These are phyloP conservation scores for Bettongia penicillata DNA, from an alignment of 2,113 vertebrate species.

Conservation along the genomic window DNA sequence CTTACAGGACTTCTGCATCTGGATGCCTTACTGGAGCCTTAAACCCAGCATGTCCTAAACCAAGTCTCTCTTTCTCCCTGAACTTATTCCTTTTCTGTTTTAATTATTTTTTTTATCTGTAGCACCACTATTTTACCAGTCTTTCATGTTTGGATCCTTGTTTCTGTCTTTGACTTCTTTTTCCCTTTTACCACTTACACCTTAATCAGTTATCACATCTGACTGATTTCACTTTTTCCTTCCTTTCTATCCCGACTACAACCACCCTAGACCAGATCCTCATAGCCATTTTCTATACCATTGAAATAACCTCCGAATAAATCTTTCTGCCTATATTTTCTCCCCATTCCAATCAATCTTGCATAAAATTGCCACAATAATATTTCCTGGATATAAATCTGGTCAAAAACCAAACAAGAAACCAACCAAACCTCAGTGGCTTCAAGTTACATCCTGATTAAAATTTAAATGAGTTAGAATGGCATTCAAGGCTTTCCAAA, in stretches of 20 bases:
- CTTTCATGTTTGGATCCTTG: background rate
- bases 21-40: background rate
- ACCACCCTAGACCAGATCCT: background rate
- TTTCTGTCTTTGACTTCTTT: background rate
- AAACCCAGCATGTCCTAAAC: background rate
- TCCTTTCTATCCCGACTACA: background rate
- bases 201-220: background rate
- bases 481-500: background rate
- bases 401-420: background rate
- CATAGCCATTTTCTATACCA: background rate
- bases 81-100: background rate
- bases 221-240: background rate
- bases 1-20: background rate
- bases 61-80: background rate
- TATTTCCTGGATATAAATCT: background rate
- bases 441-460: background rate
- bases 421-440: background rate
- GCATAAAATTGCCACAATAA: background rate
- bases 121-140: background rate
- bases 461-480: background rate
- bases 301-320: background rate
- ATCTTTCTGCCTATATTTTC: background rate
- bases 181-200: background rate
- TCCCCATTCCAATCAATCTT: background rate
- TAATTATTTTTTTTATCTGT: background rate